Percentiles rank a stretch among this genome's conserved stretches.
These are phyloP conservation scores for Erpetoichthys calabaricus DNA, from an alignment of 2,797 vertebrate genomes.

Conservation along the genomic window DNA sequence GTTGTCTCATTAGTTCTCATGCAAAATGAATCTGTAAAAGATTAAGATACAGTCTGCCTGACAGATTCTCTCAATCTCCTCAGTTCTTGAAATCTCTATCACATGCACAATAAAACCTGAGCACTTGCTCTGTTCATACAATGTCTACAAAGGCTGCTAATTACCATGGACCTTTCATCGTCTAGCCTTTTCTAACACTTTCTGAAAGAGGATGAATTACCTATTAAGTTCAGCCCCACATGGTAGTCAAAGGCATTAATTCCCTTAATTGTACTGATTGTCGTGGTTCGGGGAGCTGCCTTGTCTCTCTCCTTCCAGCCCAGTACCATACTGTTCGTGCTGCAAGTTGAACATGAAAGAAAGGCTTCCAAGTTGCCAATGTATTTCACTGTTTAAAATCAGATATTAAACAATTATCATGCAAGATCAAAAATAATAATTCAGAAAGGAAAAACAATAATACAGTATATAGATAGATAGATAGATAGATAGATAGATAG, in stretches of 20 bases:
- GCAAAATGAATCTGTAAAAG: too few species aligned
- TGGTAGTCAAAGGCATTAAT: conserved; percentile 58
- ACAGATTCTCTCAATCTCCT: too few species aligned
- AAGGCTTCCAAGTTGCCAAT: conserved; percentile 53
- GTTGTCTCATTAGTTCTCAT: too few species aligned
- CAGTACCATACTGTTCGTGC: conserved; percentile 40
- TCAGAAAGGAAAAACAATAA: not conserved
- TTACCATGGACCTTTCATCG: too few species aligned
- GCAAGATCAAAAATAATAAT: too few species aligned
- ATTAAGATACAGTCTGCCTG: too few species aligned
- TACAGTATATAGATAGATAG: not conserved
- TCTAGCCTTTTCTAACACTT: not conserved
- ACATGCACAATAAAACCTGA: too few species aligned
- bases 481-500: too few species aligned
- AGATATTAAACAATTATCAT: too few species aligned
- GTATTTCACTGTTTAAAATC: conserved; percentile 34
- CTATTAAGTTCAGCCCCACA: conserved; percentile 51
- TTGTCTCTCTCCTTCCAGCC: conserved; percentile 51
- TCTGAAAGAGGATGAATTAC: conserved; percentile 31
- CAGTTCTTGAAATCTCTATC: too few species aligned
- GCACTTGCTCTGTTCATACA: too few species aligned
- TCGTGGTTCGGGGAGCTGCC: conserved; percentile 31
- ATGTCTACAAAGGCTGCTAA: too few species aligned
- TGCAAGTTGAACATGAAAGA: conserved; percentile 50
- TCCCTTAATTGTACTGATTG: conserved; percentile 43